Base-by-base conservation (phyloP, 2,888 invertebrate species). In the Pheosia tremula region DNA sequence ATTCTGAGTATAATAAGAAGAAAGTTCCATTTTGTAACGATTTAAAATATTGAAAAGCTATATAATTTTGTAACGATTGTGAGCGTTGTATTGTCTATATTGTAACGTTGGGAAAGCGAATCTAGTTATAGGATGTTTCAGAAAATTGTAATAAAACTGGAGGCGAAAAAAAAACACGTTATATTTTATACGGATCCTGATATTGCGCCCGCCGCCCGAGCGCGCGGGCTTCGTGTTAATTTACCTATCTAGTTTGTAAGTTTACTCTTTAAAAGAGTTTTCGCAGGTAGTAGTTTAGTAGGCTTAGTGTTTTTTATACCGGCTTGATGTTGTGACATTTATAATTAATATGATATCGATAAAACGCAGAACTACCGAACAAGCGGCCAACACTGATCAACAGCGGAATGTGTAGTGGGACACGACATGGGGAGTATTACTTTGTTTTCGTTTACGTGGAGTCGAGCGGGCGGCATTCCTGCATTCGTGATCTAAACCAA, bases 221-320 rank as follows among this genome's bases (percentile, higher is more conserved):
- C 58, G 69, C 67, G 73, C 83, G 85, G 82, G 83, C 75, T 80
- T 81, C 81, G 87, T 88, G 89, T 93, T 93, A 92, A 80, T 90
- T 90, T 90, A 92, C 91, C 91, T 91, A 88, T 71, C 67, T 93
- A 93, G 91, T 75, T 66, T 79, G 85, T 94, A 94, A 93, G 93
- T 90, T 87, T 85, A 83, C 94, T 94, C 94, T 94, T 93, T 86
- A 87, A 93, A 94, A 94, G 94, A 93, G 94, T 90, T 88, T 91
- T 90, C 87, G 90, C 90, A 93, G 91, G 91, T 90, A 93, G 93
- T 93, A 93, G 92, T 86, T 89, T 92, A 90, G 88, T 93, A 94
- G 90, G 94, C 94, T 94, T 94, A 94, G 93, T 92, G 93, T 93
- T 94, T 94, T 89, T 94, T 94, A 94, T 94, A 94, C 94, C 85